Base-by-base conservation (phyloP, 2,888 invertebrate genomes). In the Shargacucullia verbasci region DNA sequence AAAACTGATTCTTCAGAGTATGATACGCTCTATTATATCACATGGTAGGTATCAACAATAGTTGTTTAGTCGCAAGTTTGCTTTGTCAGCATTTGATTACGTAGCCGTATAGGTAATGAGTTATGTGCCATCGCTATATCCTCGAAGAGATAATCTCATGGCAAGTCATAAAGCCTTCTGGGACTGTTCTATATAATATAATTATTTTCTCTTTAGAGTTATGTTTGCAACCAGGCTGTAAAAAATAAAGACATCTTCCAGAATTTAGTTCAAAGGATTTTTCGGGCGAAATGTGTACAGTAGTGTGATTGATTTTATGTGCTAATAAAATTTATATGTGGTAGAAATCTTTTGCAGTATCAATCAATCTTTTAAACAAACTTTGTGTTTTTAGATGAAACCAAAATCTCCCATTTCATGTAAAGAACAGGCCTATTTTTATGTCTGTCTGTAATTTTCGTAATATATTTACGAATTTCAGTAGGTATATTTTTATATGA, bases 221-320 rank as follows among this genome's bases (percentile, higher is more conserved):
- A 29, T 14, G 14, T 74, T 41, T 54, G 63, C 56, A 48, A 35
- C 1, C 46, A 56, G 45, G 45, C 49, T n/a, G 56, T 55, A 52
- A 50, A 60, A 35, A 7, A n/a, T n/a, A 49, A 57, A 59, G 44
- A 41, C 27, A 41, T 54, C 38, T 35, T 49, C 8, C 15, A 50
- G 15, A 41, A 2, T 15, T 31, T 13, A 33, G 31, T 6, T 40
- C 20, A 45, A 13, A 35, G 6, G 15, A 5, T 0, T 33, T 29
- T 50, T 40, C 27, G 39, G 27, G n/a, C 27, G 29, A 25, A 33
- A 31, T 31, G 25, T 63, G 15, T 45, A 45, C 33, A 54, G 27
- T 2, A 31, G 27, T 35, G 25, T 50, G 47, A 29, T 33, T 34
- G 25, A 10, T 38, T 15, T 35, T 9, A 1, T 38, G 33, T 35